Percentiles rank a stretch among this genome's conserved stretches.
Evolutionary conservation across 2,797 vertebrate species (phyloP).

Genomic region (Argya squamiceps): DNA sequence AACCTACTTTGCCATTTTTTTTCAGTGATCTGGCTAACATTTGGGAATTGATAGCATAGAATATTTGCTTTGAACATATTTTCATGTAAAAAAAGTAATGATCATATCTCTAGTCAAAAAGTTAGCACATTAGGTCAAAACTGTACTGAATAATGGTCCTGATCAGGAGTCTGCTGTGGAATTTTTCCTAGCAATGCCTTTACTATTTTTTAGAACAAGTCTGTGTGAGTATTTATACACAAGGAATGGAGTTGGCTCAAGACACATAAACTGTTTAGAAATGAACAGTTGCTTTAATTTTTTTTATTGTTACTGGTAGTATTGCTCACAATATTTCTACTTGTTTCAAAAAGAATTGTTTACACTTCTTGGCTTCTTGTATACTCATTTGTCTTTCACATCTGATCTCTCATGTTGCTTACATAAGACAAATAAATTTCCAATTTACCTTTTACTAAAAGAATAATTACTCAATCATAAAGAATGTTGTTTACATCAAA

Average conservation of each 20-base stretch:
- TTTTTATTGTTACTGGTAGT: background rate
- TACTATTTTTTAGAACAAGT: background rate
- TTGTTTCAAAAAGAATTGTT: background rate
- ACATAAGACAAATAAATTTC: background rate
- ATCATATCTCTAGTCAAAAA: background rate
- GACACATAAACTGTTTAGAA: conserved; percentile 12
- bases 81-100: background rate
- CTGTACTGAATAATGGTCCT: background rate
- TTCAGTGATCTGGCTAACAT: background rate
- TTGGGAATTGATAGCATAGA: background rate
- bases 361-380: background rate
- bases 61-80: background rate
- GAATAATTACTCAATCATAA: background rate
- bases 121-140: background rate
- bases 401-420: background rate
- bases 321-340: background rate
- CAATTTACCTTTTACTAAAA: background rate
- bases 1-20: background rate
- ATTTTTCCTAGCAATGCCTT: background rate
- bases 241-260: background rate
- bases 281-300: background rate
- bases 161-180: background rate
- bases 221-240: background rate
- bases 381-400: background rate
- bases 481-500: background rate